Conservation (phyloP, 2,113 vertebrate species). For the Callaeas wilsoni region DNA sequence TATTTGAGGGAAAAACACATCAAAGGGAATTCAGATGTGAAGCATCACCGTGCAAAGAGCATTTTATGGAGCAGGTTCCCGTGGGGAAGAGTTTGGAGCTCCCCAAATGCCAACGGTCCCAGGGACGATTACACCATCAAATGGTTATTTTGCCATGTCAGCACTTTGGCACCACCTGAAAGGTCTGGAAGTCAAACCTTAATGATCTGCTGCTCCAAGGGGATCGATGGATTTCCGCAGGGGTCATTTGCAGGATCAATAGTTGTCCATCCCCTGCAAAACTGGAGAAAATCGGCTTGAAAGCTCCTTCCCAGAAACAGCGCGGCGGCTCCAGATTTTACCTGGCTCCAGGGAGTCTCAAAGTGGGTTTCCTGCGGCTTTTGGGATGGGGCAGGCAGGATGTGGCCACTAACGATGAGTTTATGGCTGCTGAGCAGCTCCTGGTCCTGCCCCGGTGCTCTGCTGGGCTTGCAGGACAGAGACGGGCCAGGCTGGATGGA, state of each 20-base stretch:
- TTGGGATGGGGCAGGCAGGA: neutral
- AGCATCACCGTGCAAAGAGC: neutral
- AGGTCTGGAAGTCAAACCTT: constrained; percentile 47
- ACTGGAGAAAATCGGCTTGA: constrained; percentile 40
- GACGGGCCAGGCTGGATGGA: neutral
- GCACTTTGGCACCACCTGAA: constrained; percentile 60
- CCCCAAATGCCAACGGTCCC: neutral
- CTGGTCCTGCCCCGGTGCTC: neutral
- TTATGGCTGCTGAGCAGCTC: neutral
- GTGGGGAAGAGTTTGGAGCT: neutral
- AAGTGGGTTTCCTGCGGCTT: neutral
- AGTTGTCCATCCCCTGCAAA: constrained; percentile 40
- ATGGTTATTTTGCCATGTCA: constrained; percentile 24
- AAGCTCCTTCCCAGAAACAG: constrained; percentile 53
- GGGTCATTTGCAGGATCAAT: constrained; percentile 69
- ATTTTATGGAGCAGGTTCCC: neutral
- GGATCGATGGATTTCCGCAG: constrained; percentile 64
- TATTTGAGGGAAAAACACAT: neutral
- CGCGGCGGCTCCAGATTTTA: neutral
- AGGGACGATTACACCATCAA: neutral
- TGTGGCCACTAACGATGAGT: neutral
- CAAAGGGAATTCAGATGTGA: neutral
- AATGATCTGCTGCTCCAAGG: constrained; percentile 60
- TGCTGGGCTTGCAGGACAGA: neutral
- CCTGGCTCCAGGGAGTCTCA: neutral